phyloP scores from a whole-genome alignment of 2,113 vertebrate genomes.

The Xiphophorus hellerii region DNA sequence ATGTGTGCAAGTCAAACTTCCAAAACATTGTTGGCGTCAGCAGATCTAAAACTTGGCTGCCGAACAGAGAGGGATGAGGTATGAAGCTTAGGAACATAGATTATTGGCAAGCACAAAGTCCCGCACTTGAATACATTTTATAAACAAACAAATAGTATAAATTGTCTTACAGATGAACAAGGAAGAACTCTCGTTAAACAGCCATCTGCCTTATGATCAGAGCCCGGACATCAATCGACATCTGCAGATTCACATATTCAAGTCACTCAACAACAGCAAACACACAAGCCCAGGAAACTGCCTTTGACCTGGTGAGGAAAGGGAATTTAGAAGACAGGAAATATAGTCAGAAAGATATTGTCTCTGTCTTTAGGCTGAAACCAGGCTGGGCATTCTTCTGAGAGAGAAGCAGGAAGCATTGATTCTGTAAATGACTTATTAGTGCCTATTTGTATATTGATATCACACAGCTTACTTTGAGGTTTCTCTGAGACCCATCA shows the following conservation, averaged over 20 bases:
- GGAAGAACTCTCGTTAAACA: conserved; percentile 73
- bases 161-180: conserved; percentile 68
- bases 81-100: conserved; percentile 2
- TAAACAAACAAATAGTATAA: neutral
- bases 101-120: neutral
- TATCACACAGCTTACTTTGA: conserved; percentile 29
- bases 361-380: conserved; percentile 1
- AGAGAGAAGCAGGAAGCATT: conserved; percentile 47
- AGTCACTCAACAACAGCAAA: conserved; percentile 35
- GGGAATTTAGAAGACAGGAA: conserved; percentile 7
- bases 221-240: conserved; percentile 70
- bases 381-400: conserved; percentile 16
- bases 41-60: conserved; percentile 68
- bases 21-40: conserved; percentile 91
- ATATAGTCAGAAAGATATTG: conserved; percentile 10
- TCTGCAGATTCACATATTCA: conserved; percentile 44
- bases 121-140: conserved; percentile 1
- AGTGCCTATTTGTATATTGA: conserved; percentile 24
- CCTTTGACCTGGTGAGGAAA: conserved; percentile 22
- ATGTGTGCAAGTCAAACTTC: conserved; percentile 96
- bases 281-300: conserved; percentile 5
- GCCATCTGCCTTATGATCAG: conserved; percentile 76
- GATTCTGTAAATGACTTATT: conserved; percentile 44
- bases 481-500: neutral
- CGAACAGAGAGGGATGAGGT: conserved; percentile 12